These are phyloP conservation scores for Chionoecetes opilio DNA, from an alignment of 1,140 invertebrate species.

Conservation along the genomic window DNA sequence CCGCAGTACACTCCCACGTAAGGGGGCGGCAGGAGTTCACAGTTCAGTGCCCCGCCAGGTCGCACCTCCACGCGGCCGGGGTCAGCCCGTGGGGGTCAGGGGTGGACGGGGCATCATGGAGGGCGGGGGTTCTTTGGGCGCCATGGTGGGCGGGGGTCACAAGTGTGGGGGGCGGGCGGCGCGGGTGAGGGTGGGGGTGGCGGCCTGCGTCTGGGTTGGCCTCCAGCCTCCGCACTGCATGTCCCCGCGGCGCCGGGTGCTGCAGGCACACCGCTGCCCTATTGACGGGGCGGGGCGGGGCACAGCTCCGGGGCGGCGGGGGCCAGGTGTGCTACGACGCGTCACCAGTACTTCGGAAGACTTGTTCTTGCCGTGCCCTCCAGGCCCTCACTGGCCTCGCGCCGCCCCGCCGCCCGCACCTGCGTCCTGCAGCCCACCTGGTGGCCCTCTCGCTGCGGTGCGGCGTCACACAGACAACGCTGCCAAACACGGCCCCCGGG, in stretches of 20 bases:
- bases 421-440: not conserved
- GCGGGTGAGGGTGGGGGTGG: not conserved
- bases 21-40: too few relatives aligned
- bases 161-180: not conserved
- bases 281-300: not conserved
- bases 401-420: not conserved
- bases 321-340: not conserved
- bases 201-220: not conserved
- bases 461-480: not conserved
- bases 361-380: not conserved
- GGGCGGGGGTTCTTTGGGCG: not conserved
- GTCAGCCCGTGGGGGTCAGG: not conserved
- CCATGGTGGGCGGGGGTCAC: conserved; percentile 1
- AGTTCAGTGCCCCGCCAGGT: not conserved
- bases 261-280: not conserved
- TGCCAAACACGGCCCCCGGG: not conserved
- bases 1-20: not conserved
- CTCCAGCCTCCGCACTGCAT: not conserved
- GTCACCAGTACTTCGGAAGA: not conserved
- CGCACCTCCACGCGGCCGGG: not conserved
- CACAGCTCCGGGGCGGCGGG: conserved; percentile 12
- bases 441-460: not conserved
- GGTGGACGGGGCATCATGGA: not conserved
- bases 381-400: not conserved
- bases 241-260: not conserved